Evolutionary conservation across 2,888 invertebrate species (phyloP).

Genomic region (Spisula solida): DNA sequence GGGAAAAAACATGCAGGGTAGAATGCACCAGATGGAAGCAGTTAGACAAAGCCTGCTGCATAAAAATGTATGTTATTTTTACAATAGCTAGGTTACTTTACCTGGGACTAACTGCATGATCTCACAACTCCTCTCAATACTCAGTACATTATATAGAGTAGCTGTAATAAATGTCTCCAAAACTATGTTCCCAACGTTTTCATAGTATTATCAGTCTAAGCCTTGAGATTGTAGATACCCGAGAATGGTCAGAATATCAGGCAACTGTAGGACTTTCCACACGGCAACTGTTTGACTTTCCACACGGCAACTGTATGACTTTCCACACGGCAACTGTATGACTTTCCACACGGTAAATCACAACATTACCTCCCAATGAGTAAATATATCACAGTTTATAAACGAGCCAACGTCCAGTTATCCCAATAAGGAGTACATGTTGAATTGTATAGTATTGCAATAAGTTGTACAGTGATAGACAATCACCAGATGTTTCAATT

Average conservation of each 20-base stretch:
- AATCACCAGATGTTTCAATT: too few species aligned
- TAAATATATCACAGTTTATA: too few species aligned
- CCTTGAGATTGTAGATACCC: too few species aligned
- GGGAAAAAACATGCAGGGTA: slow-evolving; percentile 8
- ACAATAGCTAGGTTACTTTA: slow-evolving; percentile 10
- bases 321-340: background rate
- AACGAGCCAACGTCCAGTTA: too few species aligned
- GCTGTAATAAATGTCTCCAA: slow-evolving; percentile 14
- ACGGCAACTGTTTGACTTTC: too few species aligned
- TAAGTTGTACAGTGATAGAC: too few species aligned
- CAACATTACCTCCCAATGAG: background rate
- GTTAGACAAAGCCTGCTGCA: background rate
- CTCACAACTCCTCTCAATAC: background rate
- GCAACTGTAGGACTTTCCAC: too few species aligned
- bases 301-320: too few species aligned
- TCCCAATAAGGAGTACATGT: too few species aligned
- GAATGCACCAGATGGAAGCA: background rate
- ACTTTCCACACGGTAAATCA: background rate
- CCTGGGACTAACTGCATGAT: slow-evolving; percentile 3
- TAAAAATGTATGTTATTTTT: slow-evolving; percentile 23
- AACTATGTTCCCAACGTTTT: background rate
- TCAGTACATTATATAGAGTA: background rate
- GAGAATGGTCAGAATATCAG: too few species aligned
- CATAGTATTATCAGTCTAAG: too few species aligned
- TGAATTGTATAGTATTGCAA: too few species aligned